Conservation (phyloP, 1,140 invertebrate genomes). For the Eriosoma lanigerum region DNA sequence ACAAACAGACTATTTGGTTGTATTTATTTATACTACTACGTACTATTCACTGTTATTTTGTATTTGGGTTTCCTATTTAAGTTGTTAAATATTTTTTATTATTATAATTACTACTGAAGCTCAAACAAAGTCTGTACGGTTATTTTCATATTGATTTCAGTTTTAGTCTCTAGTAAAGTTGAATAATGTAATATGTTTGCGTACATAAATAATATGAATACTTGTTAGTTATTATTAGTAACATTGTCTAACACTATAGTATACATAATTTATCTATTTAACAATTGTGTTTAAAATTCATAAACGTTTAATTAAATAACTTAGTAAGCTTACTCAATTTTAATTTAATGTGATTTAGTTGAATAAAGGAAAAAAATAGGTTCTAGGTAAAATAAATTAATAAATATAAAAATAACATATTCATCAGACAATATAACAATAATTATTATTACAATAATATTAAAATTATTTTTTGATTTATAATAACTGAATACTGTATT, state of each 20-base stretch:
- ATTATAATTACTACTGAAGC: not conserved
- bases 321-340: not conserved
- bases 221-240: no score
- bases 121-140: constrained; percentile 15
- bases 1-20: not conserved
- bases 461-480: not conserved
- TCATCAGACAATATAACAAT: not conserved
- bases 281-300: not conserved
- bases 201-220: not conserved
- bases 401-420: not conserved
- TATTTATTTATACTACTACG: not conserved
- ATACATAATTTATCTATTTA: not conserved
- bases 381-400: not conserved
- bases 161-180: constrained; percentile 1
- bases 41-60: not conserved
- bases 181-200: not conserved
- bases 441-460: not conserved
- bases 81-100: no score
- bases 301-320: not conserved
- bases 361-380: not conserved
- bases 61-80: not conserved
- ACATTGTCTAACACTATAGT: not conserved
- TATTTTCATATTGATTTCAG: constrained; percentile 30
- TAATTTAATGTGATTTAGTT: not conserved
- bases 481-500: not conserved